Percentiles rank a stretch among this genome's conserved stretches.
phyloP scores from a whole-genome alignment of 2,888 invertebrate genomes.

The Gastracanthus pulcherrimus region DNA sequence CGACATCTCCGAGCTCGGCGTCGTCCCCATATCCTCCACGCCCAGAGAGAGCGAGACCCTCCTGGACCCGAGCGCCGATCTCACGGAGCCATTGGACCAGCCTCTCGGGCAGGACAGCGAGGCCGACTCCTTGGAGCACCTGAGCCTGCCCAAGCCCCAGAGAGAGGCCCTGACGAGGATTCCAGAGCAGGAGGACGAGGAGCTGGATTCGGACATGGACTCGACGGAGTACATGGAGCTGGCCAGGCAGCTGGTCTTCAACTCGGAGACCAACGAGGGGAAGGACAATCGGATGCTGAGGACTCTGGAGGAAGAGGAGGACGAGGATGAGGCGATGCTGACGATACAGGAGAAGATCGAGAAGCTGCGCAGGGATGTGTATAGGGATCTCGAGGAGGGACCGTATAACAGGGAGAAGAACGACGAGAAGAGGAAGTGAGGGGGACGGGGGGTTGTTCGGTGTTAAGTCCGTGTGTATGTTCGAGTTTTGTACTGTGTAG shows the following conservation, averaged over 20 bases:
- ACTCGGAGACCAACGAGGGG: background rate
- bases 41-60: background rate
- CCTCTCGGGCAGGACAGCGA: background rate
- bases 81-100: background rate
- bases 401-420: background rate
- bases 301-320: background rate
- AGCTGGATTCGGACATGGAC: background rate
- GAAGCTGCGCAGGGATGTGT: slow-evolving; percentile 26
- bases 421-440: background rate
- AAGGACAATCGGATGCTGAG: background rate
- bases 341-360: slow-evolving; percentile 34
- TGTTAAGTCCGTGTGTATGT: no score
- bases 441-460: no score
- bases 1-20: background rate
- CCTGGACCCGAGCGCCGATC: background rate
- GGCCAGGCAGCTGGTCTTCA: background rate
- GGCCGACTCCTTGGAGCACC: background rate
- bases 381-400: background rate
- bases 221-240: slow-evolving; percentile 21
- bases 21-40: slow-evolving; percentile 6
- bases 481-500: background rate
- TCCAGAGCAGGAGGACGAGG: background rate
- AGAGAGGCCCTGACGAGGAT: background rate
- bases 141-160: background rate
- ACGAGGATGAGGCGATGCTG: background rate